Conservation (phyloP, 1,140 invertebrate genomes). For the Heterodera schachtii region DNA sequence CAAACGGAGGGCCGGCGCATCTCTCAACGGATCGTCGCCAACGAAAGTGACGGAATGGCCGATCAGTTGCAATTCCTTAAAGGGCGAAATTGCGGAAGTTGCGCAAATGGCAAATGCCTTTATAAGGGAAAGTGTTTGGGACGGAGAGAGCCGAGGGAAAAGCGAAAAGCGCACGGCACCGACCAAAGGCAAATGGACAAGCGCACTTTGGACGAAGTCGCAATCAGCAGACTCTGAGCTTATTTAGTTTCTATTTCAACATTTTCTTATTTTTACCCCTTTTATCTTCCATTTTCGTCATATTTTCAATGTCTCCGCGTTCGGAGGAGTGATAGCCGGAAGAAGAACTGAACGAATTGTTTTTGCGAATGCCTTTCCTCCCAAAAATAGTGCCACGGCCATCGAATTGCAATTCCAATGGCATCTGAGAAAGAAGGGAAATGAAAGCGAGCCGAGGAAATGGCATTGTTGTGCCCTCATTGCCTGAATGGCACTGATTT, state of each 20-base stretch:
- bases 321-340: conserved; percentile 17
- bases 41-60: conserved; percentile 76
- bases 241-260: too few species aligned
- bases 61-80: conserved; percentile 39
- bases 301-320: neutral
- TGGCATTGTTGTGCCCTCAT: neutral
- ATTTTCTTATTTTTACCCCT: neutral
- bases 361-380: neutral
- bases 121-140: neutral
- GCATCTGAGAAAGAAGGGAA: neutral
- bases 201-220: neutral
- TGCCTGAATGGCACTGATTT: conserved; percentile 23
- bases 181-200: neutral
- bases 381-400: neutral
- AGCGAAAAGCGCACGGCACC: neutral
- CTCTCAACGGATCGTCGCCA: conserved; percentile 78
- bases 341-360: neutral
- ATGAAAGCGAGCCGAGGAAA: neutral
- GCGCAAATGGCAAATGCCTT: neutral
- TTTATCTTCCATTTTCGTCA: neutral
- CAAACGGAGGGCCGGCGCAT: conserved; percentile 79
- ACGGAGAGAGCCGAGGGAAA: neutral
- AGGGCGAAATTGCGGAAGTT: conserved; percentile 4
- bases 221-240: neutral
- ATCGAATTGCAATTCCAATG: conserved; percentile 5